Evolutionary conservation across 2,888 invertebrate species (phyloP).

Genomic region (Palloptera scutellata): DNA sequence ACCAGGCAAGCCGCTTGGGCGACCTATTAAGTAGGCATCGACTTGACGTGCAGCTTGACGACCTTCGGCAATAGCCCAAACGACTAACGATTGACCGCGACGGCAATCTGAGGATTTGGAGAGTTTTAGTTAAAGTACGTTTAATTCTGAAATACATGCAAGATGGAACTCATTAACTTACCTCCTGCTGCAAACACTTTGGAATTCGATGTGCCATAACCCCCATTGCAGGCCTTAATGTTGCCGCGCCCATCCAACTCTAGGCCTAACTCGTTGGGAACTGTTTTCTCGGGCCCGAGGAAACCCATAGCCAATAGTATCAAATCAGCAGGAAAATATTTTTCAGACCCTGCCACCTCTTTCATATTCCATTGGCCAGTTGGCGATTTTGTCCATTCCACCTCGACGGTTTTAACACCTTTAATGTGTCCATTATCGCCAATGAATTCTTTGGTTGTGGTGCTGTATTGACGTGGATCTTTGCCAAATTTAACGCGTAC

Average conservation of each 20-base stretch:
- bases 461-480: constrained; percentile 93
- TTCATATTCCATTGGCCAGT: constrained; percentile 94
- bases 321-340: constrained; percentile 85
- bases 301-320: constrained; percentile 99
- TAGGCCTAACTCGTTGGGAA: constrained; percentile 82
- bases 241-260: constrained; percentile 93
- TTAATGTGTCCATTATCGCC: constrained; percentile 89
- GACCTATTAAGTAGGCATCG: constrained; percentile 82
- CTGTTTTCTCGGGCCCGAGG: constrained; percentile 90
- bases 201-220: constrained; percentile 80
- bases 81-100: constrained; percentile 97
- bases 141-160: background rate
- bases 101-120: constrained; percentile 80
- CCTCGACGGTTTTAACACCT: constrained; percentile 89
- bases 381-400: constrained; percentile 93
- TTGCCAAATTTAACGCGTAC: constrained; percentile 88
- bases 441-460: constrained; percentile 93
- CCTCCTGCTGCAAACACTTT: constrained; percentile 97
- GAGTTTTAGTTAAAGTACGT: constrained; percentile 1
- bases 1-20: constrained; percentile 83
- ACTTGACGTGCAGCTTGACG: constrained; percentile 96
- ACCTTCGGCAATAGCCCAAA: constrained; percentile 98
- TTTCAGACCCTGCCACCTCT: constrained; percentile 81
- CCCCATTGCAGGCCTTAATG: constrained; percentile 79
- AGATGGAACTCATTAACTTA: constrained; percentile 62